Conservation (phyloP, 1,140 invertebrate species). For the Lepidostoma basale region DNA sequence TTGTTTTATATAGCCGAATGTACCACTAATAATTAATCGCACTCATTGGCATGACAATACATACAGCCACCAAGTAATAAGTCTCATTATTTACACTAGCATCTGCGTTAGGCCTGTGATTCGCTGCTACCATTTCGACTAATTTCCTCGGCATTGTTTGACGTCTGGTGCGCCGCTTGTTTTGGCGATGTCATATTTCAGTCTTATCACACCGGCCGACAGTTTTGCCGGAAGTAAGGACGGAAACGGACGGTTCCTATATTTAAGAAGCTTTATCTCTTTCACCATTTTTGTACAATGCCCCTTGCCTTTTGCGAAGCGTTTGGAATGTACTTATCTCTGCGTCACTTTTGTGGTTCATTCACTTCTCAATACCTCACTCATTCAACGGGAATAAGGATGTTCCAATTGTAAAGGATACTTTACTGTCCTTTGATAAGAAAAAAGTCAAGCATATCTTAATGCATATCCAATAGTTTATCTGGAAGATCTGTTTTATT, state of each 20-base stretch:
- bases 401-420: too few species aligned
- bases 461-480: too few species aligned
- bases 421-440: too few species aligned
- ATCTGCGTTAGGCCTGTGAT: too few species aligned
- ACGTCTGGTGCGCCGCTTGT: neutral
- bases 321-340: neutral
- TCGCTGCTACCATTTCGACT: neutral
- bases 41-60: too few species aligned
- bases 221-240: slow-evolving; percentile 13
- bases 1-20: too few species aligned
- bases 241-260: slow-evolving; percentile 19
- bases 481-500: too few species aligned
- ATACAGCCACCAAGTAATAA: too few species aligned
- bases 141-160: neutral
- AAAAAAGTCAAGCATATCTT: too few species aligned
- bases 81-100: too few species aligned
- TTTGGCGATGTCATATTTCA: neutral
- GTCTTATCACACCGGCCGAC: slow-evolving; percentile 1
- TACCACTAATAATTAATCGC: too few species aligned
- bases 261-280: slow-evolving; percentile 27
- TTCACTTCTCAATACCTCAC: neutral
- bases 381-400: too few species aligned
- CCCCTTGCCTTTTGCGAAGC: slow-evolving; percentile 4
- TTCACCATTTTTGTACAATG: slow-evolving; percentile 6
- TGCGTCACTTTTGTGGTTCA: slow-evolving; percentile 5